phyloP scores from a whole-genome alignment of 1,140 invertebrate species.

The Magallana gigas region DNA sequence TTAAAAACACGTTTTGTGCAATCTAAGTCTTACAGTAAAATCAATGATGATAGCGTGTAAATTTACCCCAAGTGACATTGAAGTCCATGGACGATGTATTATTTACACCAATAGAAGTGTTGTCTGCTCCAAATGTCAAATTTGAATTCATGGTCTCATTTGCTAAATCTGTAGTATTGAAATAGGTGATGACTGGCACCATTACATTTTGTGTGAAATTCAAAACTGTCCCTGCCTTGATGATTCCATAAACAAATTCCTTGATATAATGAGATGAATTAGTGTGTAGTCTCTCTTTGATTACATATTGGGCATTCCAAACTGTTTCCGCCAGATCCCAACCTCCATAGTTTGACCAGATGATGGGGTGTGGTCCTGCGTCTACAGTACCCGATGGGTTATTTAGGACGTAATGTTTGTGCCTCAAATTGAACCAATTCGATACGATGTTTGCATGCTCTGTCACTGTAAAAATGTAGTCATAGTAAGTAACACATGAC shows the following conservation, averaged over 20 bases:
- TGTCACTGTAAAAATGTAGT: slow-evolving; percentile 11
- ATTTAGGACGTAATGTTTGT: not conserved
- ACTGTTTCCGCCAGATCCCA: not conserved
- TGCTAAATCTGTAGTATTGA: too few species aligned
- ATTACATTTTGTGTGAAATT: too few species aligned
- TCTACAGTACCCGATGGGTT: not conserved
- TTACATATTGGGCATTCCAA: not conserved
- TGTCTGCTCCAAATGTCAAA: too few species aligned
- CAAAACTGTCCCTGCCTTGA: not conserved
- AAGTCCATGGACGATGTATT: too few species aligned
- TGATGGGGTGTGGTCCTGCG: not conserved
- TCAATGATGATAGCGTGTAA: too few species aligned
- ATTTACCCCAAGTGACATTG: too few species aligned
- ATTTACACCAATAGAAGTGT: too few species aligned
- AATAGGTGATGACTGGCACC: too few species aligned
- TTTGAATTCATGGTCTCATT: too few species aligned
- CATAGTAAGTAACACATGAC: too few species aligned
- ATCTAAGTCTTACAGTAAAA: too few species aligned
- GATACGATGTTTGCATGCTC: not conserved
- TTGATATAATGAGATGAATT: not conserved
- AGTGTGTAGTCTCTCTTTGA: not conserved
- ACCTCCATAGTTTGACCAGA: not conserved
- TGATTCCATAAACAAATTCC: slow-evolving; percentile 17
- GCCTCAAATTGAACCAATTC: not conserved
- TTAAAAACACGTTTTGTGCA: too few species aligned